A percentile compares a stretch with the other conserved stretches of the same genome.
phyloP scores from a whole-genome alignment of 2,113 vertebrate species.

The Lepidothrix coronata region DNA sequence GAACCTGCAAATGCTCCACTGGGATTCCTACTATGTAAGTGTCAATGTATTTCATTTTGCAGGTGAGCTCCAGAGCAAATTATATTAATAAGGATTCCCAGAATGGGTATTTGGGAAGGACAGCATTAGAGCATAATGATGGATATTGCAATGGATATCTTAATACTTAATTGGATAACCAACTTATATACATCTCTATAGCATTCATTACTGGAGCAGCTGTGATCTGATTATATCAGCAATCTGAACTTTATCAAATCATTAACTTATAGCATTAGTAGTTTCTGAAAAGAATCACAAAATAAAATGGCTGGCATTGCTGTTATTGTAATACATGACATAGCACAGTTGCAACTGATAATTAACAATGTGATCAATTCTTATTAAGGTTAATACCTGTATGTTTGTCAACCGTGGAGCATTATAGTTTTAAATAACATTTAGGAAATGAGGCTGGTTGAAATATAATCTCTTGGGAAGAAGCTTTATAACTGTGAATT shows the following conservation, averaged over 20 bases:
- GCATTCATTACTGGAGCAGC: constrained; percentile 24
- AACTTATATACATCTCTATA: constrained; percentile 34
- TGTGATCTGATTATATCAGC: constrained; percentile 41
- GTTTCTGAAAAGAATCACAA: constrained; percentile 25
- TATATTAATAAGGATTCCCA: constrained; percentile 5
- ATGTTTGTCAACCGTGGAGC: background rate
- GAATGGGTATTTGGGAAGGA: constrained; percentile 32
- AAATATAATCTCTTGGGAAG: background rate
- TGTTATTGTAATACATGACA: background rate
- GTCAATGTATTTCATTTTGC: background rate
- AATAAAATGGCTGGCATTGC: background rate
- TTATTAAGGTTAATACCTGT: background rate
- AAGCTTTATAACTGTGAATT: background rate
- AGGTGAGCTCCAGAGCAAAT: constrained; percentile 5
- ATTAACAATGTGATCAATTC: background rate
- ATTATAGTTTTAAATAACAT: background rate
- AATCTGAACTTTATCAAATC: constrained; percentile 44
- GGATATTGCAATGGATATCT: constrained; percentile 16
- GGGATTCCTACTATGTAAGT: background rate
- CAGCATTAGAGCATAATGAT: constrained; percentile 12
- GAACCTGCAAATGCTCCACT: background rate
- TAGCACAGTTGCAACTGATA: background rate
- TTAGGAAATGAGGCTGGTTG: background rate
- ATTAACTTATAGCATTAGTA: constrained; percentile 24
- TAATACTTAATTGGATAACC: constrained; percentile 56